phyloP scores from a whole-genome alignment of 1,140 invertebrate species.

The Uloborus diversus region DNA sequence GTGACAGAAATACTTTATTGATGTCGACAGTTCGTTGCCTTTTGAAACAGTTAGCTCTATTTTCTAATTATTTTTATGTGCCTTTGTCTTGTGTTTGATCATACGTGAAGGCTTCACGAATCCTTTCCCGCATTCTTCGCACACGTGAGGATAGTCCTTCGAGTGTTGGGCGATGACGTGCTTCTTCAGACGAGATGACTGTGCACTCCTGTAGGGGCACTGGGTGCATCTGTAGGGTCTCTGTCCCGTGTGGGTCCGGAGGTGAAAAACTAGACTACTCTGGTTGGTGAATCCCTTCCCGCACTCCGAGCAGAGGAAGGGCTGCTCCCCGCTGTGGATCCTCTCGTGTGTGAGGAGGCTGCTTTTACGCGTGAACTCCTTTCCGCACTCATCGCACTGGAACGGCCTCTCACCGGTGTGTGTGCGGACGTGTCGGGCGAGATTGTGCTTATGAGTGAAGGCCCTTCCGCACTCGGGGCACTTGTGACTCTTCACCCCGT shows the following conservation, averaged over 20 bases:
- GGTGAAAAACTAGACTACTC: conserved; percentile 64
- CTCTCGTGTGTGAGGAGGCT: conserved; percentile 64
- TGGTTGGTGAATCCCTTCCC: conserved; percentile 64
- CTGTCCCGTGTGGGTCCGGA: background rate
- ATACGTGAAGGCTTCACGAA: too few relatives aligned
- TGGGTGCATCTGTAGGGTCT: background rate
- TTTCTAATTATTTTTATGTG: too few relatives aligned
- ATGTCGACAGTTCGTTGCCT: too few relatives aligned
- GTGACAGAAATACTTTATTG: too few relatives aligned
- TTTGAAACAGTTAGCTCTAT: too few relatives aligned
- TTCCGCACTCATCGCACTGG: conserved; percentile 59
- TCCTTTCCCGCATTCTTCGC: too few relatives aligned
- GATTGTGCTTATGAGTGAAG: conserved; percentile 76
- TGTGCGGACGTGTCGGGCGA: background rate
- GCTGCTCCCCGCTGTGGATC: conserved; percentile 66
- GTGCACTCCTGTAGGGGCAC: background rate
- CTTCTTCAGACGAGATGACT: background rate
- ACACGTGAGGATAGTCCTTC: too few relatives aligned
- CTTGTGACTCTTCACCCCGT: background rate
- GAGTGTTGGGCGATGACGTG: too few relatives aligned
- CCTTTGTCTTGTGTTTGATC: too few relatives aligned
- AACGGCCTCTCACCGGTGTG: conserved; percentile 61
- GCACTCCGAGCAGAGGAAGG: conserved; percentile 65
- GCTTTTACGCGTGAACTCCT: conserved; percentile 64
- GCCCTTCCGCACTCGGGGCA: background rate